Percentiles rank a stretch among this genome's conserved stretches.
Evolutionary conservation across 2,888 invertebrate species (phyloP).

Genomic region (Neocrepidodera transversa): DNA sequence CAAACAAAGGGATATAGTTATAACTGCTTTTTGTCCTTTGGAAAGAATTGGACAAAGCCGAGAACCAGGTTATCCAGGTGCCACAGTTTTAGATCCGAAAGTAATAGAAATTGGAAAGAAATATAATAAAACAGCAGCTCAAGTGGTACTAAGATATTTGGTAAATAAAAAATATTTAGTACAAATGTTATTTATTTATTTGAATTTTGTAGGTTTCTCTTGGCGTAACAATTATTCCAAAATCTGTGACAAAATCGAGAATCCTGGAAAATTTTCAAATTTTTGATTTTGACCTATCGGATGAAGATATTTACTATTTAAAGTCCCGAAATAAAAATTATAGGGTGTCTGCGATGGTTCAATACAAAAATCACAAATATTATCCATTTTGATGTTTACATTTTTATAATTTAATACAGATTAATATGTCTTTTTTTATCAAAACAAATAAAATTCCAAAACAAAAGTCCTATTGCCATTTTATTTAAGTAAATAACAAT

Average conservation of each 20-base stretch:
- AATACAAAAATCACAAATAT: constrained; percentile 54
- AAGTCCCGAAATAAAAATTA: constrained; percentile 75
- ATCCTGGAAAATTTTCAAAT: constrained; percentile 76
- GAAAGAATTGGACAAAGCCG: constrained; percentile 65
- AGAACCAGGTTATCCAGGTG: constrained; percentile 62
- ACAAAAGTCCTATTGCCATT: constrained; percentile 18
- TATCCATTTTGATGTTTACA: constrained; percentile 50
- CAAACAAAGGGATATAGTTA: constrained; percentile 66
- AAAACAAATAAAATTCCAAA: neutral
- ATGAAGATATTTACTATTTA: constrained; percentile 72
- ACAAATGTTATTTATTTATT: neutral
- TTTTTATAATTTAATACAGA: too few relatives aligned
- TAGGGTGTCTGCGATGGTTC: constrained; percentile 60
- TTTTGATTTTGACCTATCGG: constrained; percentile 75
- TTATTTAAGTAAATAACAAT: constrained; percentile 25
- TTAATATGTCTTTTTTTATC: too few relatives aligned
- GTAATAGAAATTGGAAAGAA: constrained; percentile 66
- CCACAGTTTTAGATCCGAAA: constrained; percentile 64
- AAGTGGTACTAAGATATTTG: constrained; percentile 70
- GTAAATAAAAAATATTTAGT: constrained; percentile 55
- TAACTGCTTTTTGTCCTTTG: constrained; percentile 79
- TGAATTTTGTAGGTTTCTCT: constrained; percentile 49
- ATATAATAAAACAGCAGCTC: constrained; percentile 70
- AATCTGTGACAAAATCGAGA: constrained; percentile 77
- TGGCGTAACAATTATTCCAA: constrained; percentile 73